Evolutionary conservation across 2,888 invertebrate species (phyloP), one percentile per base, ranked within the genome.

Genomic region (Galerucella pusilla): DNA sequence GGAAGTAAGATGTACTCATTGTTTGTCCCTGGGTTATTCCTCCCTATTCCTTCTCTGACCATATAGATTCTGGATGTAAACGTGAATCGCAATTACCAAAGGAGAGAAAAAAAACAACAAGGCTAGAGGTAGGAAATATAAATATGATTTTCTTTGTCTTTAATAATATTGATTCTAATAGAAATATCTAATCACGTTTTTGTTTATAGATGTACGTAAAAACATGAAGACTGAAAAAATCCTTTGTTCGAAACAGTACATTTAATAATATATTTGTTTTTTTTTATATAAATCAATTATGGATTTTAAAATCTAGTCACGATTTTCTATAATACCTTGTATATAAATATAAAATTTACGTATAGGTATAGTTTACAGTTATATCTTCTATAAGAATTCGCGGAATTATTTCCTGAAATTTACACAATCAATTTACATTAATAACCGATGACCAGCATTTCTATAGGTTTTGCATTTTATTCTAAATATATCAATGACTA

Each of bases 401-500:
- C 42, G 14, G 35, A 35, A 63, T 63, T 42, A 63, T 63, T 42
- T 63, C 42, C 42, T 63, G 42, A 61, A 61, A 61, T 61, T 28
- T 61, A 61, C 35, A 35, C 61, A 61, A 63, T 42, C 63, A 63
- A 63, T 63, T 63, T 63, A 63, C 63, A 63, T 63, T 63, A 63
- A 63, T 63, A 63, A 35, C 63, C 63, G 42, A 63, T 63, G 63
- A 63, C 63, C 63, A 16, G 63, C 42, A 16, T 42, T 57, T 42
- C n/a, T 35, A 63, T 42, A 35, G 63, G 42, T 63, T 63, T 63
- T 63, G 42, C 63, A 42, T 63, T 42, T 63, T 42, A 63, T 63
- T 63, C 63, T 63, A 63, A 63, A 63, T 63, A 63, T 63, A 63
- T 63, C 63, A 63, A 35, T 63, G 63, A 63, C 63, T 42, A 63